Evolutionary conservation across 2,888 invertebrate species (phyloP), one percentile per base, ranked within the genome.

Genomic region (Dione juno): DNA sequence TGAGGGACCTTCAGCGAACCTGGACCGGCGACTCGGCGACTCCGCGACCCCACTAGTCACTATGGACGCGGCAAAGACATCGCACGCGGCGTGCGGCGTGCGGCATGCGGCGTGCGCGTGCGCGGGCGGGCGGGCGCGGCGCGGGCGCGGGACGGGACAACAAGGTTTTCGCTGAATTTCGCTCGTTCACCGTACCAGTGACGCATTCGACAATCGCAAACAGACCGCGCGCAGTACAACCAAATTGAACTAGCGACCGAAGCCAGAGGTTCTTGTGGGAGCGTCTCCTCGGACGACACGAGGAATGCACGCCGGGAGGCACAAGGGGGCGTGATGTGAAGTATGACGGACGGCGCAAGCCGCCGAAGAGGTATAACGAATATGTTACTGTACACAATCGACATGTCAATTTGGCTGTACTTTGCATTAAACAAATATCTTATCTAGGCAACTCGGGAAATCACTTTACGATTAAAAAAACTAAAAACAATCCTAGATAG

Each of bases 1-100:
- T 88, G 92, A 92, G 92, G 89, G 92, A 92, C 91, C 89, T 92
- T 92, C 92, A 92, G 92, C 92, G 92, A 92, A 88, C 82, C 86
- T n/a, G n/a, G n/a, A n/a, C 86, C 84, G 88, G 88, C 89, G 87
- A 84, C 40, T 11, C 40, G 40, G 83, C 88, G n/a, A n/a, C n/a
- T n/a, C n/a, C n/a, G n/a, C n/a, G n/a, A n/a, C n/a, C n/a, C n/a
- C n/a, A n/a, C n/a, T n/a, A n/a, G n/a, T n/a, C 90, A 90, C 90
- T 90, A 90, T 90, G 90, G 89, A 88, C 82, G 86, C 87, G 86
- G 82, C 80, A 81, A 82, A 80, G 81, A 77, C 77, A 76, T 77
- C 66, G 52, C 64, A 66, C 69, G 66, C 59, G 67, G 58, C 53
- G 52, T 48, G 67, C 66, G 10, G n/a, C 13, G n/a, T n/a, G n/a